phyloP scores from a whole-genome alignment of 2,113 vertebrate genomes.

The Serinus canaria region DNA sequence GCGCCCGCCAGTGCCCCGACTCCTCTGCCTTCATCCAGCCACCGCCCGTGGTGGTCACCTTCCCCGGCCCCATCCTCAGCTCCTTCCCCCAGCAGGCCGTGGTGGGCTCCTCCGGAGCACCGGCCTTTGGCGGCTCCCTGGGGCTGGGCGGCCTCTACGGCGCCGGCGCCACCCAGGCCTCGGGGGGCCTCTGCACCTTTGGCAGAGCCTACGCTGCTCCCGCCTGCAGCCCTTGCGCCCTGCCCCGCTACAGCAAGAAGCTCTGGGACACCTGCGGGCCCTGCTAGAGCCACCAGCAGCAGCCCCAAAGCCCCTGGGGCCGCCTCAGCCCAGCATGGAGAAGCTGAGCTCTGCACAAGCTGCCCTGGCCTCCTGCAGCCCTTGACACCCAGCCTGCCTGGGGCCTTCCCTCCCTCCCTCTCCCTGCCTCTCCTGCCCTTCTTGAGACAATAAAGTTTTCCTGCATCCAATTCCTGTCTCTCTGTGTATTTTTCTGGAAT shows the following conservation, averaged over 20 bases:
- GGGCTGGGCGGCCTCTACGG: neutral
- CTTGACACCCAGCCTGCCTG: neutral
- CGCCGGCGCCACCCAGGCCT: neutral
- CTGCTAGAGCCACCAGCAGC: neutral
- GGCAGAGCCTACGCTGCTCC: neutral
- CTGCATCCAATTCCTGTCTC: fast-evolving
- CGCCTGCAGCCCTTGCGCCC: neutral
- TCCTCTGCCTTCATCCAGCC: neutral
- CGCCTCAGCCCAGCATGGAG: neutral
- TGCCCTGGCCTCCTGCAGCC: neutral
- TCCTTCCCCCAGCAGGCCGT: neutral
- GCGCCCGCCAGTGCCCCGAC: neutral
- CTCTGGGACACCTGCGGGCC: neutral
- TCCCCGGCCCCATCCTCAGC: neutral
- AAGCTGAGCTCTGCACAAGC: neutral
- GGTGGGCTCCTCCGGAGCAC: neutral
- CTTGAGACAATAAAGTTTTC: neutral
- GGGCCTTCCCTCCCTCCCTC: fast-evolving
- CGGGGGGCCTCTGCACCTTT: neutral
- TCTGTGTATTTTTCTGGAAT: fast-evolving
- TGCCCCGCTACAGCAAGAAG: neutral
- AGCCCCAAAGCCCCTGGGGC: too few relatives aligned
- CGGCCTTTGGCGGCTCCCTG: neutral
- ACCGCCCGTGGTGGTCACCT: neutral
- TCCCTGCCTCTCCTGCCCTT: neutral